Conservation (phyloP, 1,140 invertebrate species). For the Hyles vespertilio region DNA sequence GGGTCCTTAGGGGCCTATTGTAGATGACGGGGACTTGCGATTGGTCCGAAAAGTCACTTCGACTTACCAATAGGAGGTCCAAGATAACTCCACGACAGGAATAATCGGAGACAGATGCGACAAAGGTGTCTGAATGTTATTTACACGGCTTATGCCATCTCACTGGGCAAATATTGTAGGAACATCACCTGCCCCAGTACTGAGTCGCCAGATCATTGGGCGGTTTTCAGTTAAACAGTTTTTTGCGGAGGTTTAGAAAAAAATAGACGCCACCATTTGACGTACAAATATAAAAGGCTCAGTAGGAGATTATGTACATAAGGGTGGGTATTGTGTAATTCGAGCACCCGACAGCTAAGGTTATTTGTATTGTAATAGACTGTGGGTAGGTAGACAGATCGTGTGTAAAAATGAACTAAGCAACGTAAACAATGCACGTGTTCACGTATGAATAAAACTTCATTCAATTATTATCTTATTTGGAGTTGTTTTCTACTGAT, state of each 20-base stretch:
- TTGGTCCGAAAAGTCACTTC: background rate
- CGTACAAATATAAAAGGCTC: background rate
- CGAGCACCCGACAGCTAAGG: too few species aligned
- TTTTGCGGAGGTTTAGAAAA: background rate
- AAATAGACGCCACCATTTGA: background rate
- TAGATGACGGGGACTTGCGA: background rate
- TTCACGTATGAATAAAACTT: too few species aligned
- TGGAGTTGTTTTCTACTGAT: too few species aligned
- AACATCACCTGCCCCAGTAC: constrained; percentile 31
- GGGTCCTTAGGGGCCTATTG: background rate
- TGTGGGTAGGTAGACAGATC: too few species aligned
- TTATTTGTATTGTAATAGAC: too few species aligned
- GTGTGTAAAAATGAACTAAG: too few species aligned
- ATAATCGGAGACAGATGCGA: constrained; percentile 45
- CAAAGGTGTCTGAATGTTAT: constrained; percentile 43
- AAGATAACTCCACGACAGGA: constrained; percentile 49
- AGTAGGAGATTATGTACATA: too few species aligned
- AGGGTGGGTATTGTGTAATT: too few species aligned
- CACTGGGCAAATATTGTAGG: constrained; percentile 29
- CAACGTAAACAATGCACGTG: too few species aligned
- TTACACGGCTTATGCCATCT: constrained; percentile 45
- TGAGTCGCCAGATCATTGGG: too few species aligned
- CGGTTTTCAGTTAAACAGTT: background rate
- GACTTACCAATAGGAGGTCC: constrained; percentile 41
- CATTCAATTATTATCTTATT: too few species aligned